phyloP scores from a whole-genome alignment of 2,797 vertebrate genomes.

The Sitta carolinensis region DNA sequence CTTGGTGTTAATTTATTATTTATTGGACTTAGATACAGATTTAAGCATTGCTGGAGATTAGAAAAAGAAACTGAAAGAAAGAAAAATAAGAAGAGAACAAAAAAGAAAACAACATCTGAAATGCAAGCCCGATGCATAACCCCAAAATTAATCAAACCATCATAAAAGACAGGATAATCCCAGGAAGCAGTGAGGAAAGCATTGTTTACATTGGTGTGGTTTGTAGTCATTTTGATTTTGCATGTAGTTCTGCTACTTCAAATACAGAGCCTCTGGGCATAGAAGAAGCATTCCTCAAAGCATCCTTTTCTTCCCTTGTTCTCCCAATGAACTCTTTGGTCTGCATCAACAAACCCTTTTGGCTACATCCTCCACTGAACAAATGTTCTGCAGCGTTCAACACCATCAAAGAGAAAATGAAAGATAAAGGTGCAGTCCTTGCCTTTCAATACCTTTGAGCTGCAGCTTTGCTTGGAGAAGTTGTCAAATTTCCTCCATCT shows the following conservation, averaged over 20 bases:
- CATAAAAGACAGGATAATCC: background rate
- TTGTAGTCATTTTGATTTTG: conserved; percentile 16
- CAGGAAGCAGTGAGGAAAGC: background rate
- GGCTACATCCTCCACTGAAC: conserved; percentile 34
- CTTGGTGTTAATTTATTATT: background rate
- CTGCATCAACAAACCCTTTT: background rate
- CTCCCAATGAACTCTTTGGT: background rate
- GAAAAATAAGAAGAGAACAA: background rate
- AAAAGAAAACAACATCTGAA: background rate
- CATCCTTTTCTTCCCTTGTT: background rate
- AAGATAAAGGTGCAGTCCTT: conserved; percentile 29
- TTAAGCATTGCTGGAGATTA: background rate
- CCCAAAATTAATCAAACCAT: background rate
- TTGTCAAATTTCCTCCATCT: conserved; percentile 34
- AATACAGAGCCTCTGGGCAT: background rate
- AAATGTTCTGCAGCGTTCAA: background rate
- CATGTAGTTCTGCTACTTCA: conserved; percentile 17
- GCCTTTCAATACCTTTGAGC: background rate
- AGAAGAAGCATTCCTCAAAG: background rate
- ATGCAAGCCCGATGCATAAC: background rate
- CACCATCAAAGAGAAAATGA: conserved; percentile 39
- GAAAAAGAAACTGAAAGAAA: background rate
- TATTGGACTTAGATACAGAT: background rate
- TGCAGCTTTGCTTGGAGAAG: conserved; percentile 28
- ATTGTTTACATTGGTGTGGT: background rate